These are phyloP conservation scores for Xenopus tropicalis DNA, from an alignment of 2,113 vertebrate species.

Conservation along the genomic window DNA sequence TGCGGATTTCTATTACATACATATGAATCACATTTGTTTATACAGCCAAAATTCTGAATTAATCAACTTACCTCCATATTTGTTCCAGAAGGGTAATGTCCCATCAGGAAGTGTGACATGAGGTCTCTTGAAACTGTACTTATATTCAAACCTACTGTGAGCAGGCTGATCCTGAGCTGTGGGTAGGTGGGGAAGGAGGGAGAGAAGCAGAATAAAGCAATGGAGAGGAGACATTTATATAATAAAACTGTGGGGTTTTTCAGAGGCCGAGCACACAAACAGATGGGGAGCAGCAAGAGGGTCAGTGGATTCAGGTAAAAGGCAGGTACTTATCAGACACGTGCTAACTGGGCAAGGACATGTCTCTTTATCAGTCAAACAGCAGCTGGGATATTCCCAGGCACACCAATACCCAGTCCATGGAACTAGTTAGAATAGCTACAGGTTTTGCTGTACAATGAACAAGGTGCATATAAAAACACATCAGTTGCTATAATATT, in stretches of 20 bases:
- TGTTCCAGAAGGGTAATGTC: conserved; percentile 54
- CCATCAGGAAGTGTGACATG: conserved; percentile 42
- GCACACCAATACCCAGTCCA: neutral
- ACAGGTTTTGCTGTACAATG: too few species aligned
- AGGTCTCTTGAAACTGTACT: conserved; percentile 59
- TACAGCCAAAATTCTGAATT: neutral
- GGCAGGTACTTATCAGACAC: conserved; percentile 10
- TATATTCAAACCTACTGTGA: conserved; percentile 54
- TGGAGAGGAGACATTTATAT: neutral
- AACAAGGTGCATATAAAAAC: too few species aligned
- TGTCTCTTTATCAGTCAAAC: neutral
- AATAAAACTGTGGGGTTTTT: neutral
- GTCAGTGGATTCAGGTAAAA: neutral
- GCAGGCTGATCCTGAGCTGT: neutral
- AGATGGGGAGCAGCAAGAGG: neutral
- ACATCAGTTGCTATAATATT: too few species aligned
- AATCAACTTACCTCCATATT: conserved; percentile 52
- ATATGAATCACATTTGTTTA: too few species aligned
- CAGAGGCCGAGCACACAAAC: neutral
- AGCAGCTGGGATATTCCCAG: conserved; percentile 34
- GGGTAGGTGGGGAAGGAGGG: conserved; percentile 8
- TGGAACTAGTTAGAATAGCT: too few species aligned
- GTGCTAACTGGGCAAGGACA: conserved; percentile 23
- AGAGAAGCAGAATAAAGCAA: conserved; percentile 28
- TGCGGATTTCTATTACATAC: too few species aligned